Evolutionary conservation across 2,888 invertebrate species (phyloP).

Genomic region (Eudemis profundana): DNA sequence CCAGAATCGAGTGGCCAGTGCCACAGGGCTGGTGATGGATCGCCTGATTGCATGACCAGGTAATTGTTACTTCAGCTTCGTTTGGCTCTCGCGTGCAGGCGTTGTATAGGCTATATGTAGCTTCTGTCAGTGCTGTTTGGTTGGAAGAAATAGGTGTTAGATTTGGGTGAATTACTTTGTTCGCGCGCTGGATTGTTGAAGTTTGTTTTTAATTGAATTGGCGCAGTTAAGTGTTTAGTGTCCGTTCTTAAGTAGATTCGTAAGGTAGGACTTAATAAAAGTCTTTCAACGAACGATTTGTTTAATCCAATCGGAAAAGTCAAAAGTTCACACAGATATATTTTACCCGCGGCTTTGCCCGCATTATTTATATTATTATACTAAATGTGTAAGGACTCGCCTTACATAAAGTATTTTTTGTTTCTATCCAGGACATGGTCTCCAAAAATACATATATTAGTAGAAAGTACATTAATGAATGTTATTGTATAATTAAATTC

Average conservation of each 20-base stretch:
- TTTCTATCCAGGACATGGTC: too few species aligned
- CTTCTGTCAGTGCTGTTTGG: slow-evolving; percentile 41
- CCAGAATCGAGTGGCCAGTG: slow-evolving; percentile 74
- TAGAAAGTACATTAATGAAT: too few species aligned
- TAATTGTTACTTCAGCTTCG: slow-evolving; percentile 81
- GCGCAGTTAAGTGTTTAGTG: background rate
- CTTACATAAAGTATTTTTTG: too few species aligned
- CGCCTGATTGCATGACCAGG: slow-evolving; percentile 79
- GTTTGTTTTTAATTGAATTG: slow-evolving; percentile 19
- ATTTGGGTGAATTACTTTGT: slow-evolving; percentile 30
- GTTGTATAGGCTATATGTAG: slow-evolving; percentile 56
- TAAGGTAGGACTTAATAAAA: background rate
- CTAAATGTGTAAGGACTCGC: too few species aligned
- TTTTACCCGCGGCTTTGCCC: too few species aligned
- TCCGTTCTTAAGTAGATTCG: background rate
- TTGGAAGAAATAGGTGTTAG: slow-evolving; percentile 30
- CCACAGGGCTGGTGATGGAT: slow-evolving; percentile 81
- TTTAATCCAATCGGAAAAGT: too few species aligned
- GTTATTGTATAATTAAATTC: too few species aligned
- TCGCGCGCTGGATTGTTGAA: slow-evolving; percentile 12
- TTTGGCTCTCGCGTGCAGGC: slow-evolving; percentile 73
- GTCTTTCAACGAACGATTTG: too few species aligned
- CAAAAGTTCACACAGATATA: too few species aligned
- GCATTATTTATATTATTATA: too few species aligned
- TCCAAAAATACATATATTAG: too few species aligned